phyloP scores from a whole-genome alignment of 2,888 invertebrate species.

The Mantis religiosa region DNA sequence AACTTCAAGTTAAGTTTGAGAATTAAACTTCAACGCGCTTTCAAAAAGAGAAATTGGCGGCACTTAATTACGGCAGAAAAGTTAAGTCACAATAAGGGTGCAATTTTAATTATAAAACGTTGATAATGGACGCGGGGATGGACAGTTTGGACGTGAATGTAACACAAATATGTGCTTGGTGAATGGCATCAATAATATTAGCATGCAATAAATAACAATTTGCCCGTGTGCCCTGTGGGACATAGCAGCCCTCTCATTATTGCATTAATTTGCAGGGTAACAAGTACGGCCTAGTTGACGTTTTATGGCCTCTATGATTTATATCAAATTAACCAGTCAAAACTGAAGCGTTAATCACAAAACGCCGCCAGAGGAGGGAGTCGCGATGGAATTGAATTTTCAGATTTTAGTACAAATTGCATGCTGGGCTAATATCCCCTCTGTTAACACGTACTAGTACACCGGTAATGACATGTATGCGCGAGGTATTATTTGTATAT shows the following conservation, averaged over 20 bases:
- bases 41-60: neutral
- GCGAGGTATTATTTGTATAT: neutral
- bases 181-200: neutral
- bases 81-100: neutral
- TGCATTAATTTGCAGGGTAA: neutral
- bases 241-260: neutral
- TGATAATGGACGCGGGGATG: neutral
- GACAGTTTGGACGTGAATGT: neutral
- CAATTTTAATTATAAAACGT: neutral
- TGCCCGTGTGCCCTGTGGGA: neutral
- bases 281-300: neutral
- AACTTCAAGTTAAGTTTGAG: no score
- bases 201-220: neutral
- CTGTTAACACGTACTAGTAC: neutral
- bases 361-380: neutral
- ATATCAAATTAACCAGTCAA: neutral
- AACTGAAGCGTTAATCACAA: neutral
- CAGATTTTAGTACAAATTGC: neutral
- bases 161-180: neutral
- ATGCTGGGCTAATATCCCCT: neutral
- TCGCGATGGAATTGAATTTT: neutral
- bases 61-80: neutral
- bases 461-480: neutral
- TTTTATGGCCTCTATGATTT: neutral
- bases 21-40: no score